Conservation (phyloP, 2,888 invertebrate genomes). For the Cancer borealis region DNA sequence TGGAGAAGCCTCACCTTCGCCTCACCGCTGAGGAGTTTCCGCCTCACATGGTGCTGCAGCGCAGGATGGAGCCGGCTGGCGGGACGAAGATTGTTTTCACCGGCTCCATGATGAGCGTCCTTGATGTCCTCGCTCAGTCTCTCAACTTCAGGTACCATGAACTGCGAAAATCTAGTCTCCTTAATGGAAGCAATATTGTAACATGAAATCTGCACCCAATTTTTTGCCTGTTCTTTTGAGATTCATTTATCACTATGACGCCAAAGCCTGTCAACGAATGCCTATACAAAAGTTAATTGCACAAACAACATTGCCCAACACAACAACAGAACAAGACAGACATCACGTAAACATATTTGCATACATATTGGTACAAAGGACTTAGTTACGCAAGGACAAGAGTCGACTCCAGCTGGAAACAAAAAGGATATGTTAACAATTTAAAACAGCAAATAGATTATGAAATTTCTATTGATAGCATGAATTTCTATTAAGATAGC, state of each 20-base stretch:
- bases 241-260: background rate
- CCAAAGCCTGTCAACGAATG: too few species aligned
- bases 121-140: conserved; percentile 16
- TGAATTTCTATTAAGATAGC: too few species aligned
- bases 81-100: background rate
- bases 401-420: too few species aligned
- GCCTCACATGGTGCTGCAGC: background rate
- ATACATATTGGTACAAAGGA: too few species aligned
- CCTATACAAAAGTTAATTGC: too few species aligned
- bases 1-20: background rate
- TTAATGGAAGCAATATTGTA: background rate
- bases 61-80: background rate
- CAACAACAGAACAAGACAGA: too few species aligned
- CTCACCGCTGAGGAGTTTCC: conserved; percentile 47
- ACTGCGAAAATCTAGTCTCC: background rate
- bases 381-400: too few species aligned
- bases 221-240: background rate
- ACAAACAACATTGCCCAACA: too few species aligned
- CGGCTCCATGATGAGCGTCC: conserved; percentile 31
- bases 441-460: too few species aligned
- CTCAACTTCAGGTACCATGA: conserved; percentile 42
- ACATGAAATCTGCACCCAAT: background rate
- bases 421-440: too few species aligned
- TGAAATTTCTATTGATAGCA: too few species aligned
- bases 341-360: too few species aligned